phyloP scores from a whole-genome alignment of 1,140 invertebrate genomes.

The Euura saliciscinereae region DNA sequence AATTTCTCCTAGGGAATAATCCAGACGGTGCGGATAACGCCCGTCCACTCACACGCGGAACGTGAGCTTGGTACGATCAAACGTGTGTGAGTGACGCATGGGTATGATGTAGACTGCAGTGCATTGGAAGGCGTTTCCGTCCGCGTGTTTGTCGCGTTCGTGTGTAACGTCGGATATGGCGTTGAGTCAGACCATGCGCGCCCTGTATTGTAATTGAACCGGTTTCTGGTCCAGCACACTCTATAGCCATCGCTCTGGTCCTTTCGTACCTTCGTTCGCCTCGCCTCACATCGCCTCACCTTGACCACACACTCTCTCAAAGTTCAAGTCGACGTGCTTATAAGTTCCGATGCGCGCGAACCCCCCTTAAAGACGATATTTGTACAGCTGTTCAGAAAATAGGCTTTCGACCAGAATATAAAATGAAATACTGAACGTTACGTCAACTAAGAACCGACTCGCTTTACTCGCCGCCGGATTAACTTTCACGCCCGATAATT shows the following conservation, averaged over 20 bases:
- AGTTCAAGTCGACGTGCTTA: neutral
- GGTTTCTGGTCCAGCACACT: constrained; percentile 29
- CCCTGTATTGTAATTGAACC: constrained; percentile 41
- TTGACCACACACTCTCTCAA: neutral
- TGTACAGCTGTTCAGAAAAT: neutral
- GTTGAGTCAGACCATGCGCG: constrained; percentile 36
- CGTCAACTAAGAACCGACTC: no score
- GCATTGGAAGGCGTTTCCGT: neutral
- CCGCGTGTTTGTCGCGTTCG: neutral
- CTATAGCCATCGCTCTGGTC: constrained; percentile 11
- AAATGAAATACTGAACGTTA: no score
- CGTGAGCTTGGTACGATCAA: no score
- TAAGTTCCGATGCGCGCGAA: neutral
- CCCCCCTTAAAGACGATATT: neutral
- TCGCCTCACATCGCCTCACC: neutral
- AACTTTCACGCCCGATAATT: neutral
- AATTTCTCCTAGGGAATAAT: neutral
- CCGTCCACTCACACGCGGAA: no score
- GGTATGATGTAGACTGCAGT: neutral
- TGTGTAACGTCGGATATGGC: constrained; percentile 17
- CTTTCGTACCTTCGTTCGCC: neutral
- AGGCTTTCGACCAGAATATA: neutral
- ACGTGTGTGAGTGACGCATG: neutral
- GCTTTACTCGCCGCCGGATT: no score
- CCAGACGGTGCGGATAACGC: neutral